These are phyloP conservation scores for Chaetura pelagica DNA, from an alignment of 2,113 vertebrate genomes.

Conservation along the genomic window DNA sequence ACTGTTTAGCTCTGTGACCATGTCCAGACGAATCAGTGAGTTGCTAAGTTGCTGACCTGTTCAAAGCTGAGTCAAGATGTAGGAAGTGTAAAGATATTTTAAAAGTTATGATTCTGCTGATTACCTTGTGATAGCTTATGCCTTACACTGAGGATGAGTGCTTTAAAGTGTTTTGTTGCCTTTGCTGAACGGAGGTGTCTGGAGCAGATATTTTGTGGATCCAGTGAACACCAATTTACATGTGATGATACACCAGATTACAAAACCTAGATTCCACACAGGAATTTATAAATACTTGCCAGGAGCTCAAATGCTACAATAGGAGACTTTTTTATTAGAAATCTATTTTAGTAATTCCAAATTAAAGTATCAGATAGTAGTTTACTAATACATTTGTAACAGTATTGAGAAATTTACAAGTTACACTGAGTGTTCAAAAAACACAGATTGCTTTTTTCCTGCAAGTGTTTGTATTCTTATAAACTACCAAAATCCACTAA, in stretches of 20 bases:
- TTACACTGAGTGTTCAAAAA: neutral
- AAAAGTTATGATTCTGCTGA: neutral
- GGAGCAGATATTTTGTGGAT: neutral
- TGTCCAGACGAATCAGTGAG: neutral
- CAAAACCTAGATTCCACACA: neutral
- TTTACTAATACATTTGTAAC: neutral
- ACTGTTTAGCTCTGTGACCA: neutral
- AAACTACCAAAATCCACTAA: neutral
- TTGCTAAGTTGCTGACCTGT: neutral
- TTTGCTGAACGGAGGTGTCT: neutral
- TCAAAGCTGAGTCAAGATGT: neutral
- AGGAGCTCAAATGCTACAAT: neutral
- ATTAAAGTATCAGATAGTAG: neutral
- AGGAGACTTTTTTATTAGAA: neutral
- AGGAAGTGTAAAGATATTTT: neutral
- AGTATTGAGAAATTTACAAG: neutral
- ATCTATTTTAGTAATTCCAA: neutral
- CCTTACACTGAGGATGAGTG: neutral
- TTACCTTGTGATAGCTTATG: neutral
- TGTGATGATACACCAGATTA: neutral
- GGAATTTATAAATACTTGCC: neutral
- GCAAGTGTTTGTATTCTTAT: neutral
- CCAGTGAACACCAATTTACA: neutral
- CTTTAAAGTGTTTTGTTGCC: neutral
- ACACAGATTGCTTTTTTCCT: neutral